Evolutionary conservation across 2,797 vertebrate genomes (phyloP).

Genomic region (Erpetoichthys calabaricus): DNA sequence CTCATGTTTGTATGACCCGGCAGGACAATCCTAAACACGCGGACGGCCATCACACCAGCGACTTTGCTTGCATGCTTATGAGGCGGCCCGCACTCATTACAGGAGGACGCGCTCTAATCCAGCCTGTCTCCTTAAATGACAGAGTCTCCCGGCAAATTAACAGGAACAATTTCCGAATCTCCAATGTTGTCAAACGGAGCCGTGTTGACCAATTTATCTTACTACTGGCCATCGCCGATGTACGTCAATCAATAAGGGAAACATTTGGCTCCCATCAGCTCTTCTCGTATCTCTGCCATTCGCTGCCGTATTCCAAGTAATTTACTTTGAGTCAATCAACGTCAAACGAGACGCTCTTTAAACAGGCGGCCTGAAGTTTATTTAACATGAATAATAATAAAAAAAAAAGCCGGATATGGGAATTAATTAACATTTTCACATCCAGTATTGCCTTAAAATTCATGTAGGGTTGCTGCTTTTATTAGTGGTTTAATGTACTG

Average conservation of each 20-base stretch:
- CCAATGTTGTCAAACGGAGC: constrained; percentile 61
- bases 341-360: constrained; percentile 62
- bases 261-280: constrained; percentile 67
- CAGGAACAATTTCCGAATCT: constrained; percentile 66
- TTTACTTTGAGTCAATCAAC: constrained; percentile 71
- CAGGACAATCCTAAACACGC: too few relatives aligned
- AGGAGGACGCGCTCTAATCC: constrained; percentile 1
- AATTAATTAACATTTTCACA: not conserved
- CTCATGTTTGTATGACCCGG: too few relatives aligned
- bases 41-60: too few relatives aligned
- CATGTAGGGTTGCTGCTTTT: too few relatives aligned
- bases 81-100: constrained; percentile 1
- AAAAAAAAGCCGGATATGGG: not conserved
- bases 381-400: constrained; percentile 1
- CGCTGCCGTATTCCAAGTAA: constrained; percentile 58
- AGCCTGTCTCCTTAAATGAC: constrained; percentile 45
- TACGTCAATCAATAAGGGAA: constrained; percentile 66
- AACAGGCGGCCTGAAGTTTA: constrained; percentile 51
- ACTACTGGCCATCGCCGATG: constrained; percentile 61
- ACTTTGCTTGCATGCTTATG: not conserved
- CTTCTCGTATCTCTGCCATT: constrained; percentile 61
- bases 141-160: constrained; percentile 63
- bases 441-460: not conserved
- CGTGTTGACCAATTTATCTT: constrained; percentile 68
- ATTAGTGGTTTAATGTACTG: too few relatives aligned